Evolutionary conservation across 1,140 invertebrate species (phyloP), one percentile per base, ranked within the genome.

Genomic region (Aphidius ervi): DNA sequence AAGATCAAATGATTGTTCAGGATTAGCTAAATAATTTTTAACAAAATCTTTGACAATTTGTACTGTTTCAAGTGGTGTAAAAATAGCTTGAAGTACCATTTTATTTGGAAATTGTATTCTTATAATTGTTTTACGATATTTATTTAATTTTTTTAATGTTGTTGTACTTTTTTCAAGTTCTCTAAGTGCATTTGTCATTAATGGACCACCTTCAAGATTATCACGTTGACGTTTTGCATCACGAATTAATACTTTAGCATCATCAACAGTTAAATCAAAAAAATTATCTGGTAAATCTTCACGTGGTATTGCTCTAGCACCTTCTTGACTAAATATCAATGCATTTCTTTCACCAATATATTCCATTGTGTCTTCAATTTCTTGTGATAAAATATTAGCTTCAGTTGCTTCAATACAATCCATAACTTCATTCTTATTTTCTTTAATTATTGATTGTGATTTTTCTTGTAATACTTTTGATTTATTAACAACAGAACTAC

Each of bases 41-140:
- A 93, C 82, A 81, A 93, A 92, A 53, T 87, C 82, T 48, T 83
- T 81, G 5, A 94, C 79, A 59, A 82, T 78, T 66, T 79, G 74
- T 7, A 93, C 77, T 31, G 82, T 87, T 76, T 93, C 88, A 23
- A 79, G 75, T 5, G 90, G 87, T 65, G 79, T 79, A 69, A 95
- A 94, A 9, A 88, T 78, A 8, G 87, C 91, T 78, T 95, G 92
- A 5, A 94, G 77, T 40, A 93, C 88, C 50, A 87, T 81, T 55
- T 86, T 84, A 77, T 93, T 86, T 4, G 91, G 90, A 76, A 95
- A 94, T 69, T 89, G 86, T 66, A 95, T 82, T 53, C 92, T 79
- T 49, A 94, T 87, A 8, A 93, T 84, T 49, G 86, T 85, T 69
- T 85, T 82, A 65, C 86, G 85, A 73, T 93, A 93, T 61, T 83